Evolutionary conservation across 2,113 vertebrate species (phyloP).

Genomic region (Thalassoma bifasciatum): DNA sequence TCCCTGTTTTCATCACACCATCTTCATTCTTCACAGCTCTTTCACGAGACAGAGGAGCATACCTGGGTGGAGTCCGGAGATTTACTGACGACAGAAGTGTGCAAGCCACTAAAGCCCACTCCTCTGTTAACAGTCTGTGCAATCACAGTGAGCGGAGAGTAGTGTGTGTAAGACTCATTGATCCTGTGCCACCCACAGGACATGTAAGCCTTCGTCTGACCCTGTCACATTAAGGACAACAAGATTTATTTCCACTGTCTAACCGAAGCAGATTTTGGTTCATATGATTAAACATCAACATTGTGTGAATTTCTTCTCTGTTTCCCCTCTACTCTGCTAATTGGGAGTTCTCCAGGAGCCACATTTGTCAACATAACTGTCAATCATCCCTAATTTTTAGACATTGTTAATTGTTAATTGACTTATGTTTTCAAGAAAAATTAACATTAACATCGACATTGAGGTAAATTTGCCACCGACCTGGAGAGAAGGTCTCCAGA

Average conservation of each 20-base stretch:
- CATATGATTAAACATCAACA: background rate
- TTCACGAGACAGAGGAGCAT: slow-evolving; percentile 74
- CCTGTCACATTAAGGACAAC: slow-evolving; percentile 34
- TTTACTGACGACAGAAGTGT: slow-evolving; percentile 60
- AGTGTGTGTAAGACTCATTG: slow-evolving; percentile 44
- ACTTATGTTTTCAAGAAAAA: no score
- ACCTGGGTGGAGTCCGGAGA: slow-evolving; percentile 66
- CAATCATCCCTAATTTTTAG: no score
- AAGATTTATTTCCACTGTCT: slow-evolving; percentile 40
- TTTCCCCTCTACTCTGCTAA: no score
- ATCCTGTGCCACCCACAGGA: slow-evolving; percentile 44
- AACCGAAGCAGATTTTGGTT: slow-evolving; percentile 11
- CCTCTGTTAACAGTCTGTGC: slow-evolving; percentile 64
- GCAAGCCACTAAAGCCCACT: slow-evolving; percentile 60
- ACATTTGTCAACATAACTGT: no score
- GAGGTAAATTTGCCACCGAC: no score
- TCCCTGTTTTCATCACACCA: slow-evolving; percentile 73
- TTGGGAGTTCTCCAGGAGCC: no score
- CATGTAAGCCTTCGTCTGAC: slow-evolving; percentile 24
- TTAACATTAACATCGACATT: no score
- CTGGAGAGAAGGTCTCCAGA: no score
- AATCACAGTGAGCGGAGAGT: slow-evolving; percentile 45
- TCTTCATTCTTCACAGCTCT: slow-evolving; percentile 70
- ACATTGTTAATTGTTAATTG: no score
- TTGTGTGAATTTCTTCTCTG: no score